Evolutionary conservation across 2,888 invertebrate species (phyloP).

Genomic region (Tipula confusa): DNA sequence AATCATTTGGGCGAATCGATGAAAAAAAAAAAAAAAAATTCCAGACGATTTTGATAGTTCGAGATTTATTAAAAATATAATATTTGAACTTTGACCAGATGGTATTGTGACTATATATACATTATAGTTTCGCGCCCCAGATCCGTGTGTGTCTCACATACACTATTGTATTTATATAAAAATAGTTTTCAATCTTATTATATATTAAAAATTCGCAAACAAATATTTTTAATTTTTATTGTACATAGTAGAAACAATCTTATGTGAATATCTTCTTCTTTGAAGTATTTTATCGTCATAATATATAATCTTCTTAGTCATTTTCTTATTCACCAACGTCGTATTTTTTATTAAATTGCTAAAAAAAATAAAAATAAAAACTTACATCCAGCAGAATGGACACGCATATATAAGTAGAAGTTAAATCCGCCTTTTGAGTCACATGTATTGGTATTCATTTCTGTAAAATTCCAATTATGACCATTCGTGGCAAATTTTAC

Average conservation of each 20-base stretch:
- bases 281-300: not conserved
- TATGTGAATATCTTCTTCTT: not conserved
- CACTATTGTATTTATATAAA: not conserved
- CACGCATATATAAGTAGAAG: not conserved
- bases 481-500: not conserved
- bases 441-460: not conserved
- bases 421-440: not conserved
- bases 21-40: too few species aligned
- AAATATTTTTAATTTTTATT: not conserved
- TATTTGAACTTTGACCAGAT: not conserved
- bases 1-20: not conserved
- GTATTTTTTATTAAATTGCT: not conserved
- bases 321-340: not conserved
- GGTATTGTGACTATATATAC: not conserved
- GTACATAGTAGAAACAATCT: not conserved
- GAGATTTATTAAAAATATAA: not conserved
- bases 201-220: not conserved
- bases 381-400: not conserved
- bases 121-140: too few species aligned
- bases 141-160: not conserved
- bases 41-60: too few species aligned
- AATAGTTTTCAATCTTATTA: not conserved
- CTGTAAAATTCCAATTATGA: not conserved
- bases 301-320: not conserved
- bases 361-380: not conserved